phyloP scores from a whole-genome alignment of 2,888 invertebrate species.

The Agapetus fuscipes region DNA sequence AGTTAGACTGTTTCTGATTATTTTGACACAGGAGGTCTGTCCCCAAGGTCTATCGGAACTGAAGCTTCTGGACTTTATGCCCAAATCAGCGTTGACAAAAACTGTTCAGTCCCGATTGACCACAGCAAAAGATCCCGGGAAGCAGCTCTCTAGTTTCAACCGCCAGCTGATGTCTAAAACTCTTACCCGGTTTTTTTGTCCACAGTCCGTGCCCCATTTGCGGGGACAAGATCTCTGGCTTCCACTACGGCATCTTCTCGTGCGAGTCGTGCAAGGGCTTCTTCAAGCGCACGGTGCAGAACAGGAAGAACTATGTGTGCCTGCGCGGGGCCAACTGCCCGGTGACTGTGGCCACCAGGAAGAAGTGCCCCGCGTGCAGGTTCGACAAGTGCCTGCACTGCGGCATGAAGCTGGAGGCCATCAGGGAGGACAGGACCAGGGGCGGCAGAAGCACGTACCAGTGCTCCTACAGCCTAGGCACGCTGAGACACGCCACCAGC shows the following conservation, averaged over 20 bases:
- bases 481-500: conserved; percentile 41
- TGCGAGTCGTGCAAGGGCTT: conserved; percentile 98
- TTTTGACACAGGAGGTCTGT: not conserved
- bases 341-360: conserved; percentile 85
- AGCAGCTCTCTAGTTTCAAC: no score
- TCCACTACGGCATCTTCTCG: conserved; percentile 96
- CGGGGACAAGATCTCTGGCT: conserved; percentile 92
- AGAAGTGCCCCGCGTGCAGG: conserved; percentile 94
- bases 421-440: conserved; percentile 87
- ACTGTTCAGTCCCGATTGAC: no score
- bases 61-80: no score
- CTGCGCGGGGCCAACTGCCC: conserved; percentile 83
- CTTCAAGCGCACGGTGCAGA: conserved; percentile 97
- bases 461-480: conserved; percentile 74
- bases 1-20: no score
- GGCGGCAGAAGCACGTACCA: conserved; percentile 95
- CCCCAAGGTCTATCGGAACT: no score
- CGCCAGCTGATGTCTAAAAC: no score
- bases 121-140: no score
- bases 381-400: conserved; percentile 92
- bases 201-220: conserved; percentile 90
- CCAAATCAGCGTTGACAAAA: no score
- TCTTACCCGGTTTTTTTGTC: no score
- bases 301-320: conserved; percentile 94
- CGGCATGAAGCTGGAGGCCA: conserved; percentile 97